Conservation (phyloP, 2,888 invertebrate genomes). For the Lamellibrachia columna region DNA sequence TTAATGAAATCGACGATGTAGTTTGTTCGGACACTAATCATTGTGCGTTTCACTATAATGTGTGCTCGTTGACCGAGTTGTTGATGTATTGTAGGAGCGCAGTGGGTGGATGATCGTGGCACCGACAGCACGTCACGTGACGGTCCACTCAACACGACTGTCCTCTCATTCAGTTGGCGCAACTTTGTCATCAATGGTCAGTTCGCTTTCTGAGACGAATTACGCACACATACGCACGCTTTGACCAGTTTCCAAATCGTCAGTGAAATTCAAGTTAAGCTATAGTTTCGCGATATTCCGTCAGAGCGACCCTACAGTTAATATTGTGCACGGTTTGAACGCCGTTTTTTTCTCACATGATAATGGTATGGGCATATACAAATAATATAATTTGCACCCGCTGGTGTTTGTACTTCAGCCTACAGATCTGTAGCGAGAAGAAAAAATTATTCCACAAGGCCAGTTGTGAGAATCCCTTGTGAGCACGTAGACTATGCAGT, state of each 20-base stretch:
- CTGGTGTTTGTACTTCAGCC: neutral
- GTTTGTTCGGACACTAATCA: too few relatives aligned
- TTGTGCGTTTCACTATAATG: too few relatives aligned
- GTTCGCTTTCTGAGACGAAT: neutral
- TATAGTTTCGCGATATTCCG: too few relatives aligned
- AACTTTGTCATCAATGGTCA: neutral
- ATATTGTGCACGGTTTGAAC: too few relatives aligned
- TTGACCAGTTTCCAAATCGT: too few relatives aligned
- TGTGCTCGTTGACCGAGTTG: too few relatives aligned
- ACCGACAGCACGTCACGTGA: neutral
- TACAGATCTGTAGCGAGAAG: neutral
- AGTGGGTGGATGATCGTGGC: neutral
- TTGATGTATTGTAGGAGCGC: neutral
- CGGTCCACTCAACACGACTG: neutral
- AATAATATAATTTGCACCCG: neutral
- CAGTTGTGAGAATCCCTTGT: neutral
- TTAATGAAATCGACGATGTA: too few relatives aligned
- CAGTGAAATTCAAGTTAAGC: too few relatives aligned
- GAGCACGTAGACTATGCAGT: neutral
- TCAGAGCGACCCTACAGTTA: too few relatives aligned
- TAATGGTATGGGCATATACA: neutral
- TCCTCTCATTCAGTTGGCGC: neutral
- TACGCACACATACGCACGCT: neutral
- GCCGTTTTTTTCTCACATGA: too few relatives aligned
- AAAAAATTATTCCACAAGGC: neutral